Evolutionary conservation across 64 coral and sea anemone genomes (phyloP), one percentile per base, ranked within the genome.

Genomic region (Dendrophyllia cribrosa): DNA sequence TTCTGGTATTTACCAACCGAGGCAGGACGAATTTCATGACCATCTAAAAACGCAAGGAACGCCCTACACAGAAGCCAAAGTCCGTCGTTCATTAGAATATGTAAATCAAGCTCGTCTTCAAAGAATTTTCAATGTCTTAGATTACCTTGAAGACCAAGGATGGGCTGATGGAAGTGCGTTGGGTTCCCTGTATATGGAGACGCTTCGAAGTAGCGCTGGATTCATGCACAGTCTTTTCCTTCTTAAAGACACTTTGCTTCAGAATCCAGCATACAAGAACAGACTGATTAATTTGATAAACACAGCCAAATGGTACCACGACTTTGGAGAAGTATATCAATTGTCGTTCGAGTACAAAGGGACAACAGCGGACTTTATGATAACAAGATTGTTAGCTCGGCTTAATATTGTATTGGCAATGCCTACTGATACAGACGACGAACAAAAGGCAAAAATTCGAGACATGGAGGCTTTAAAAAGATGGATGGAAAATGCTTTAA

Each of bases 321-420:
- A 92, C 25, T 92, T 92, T 43, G 62, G 74, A 1, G 90, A 92
- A 65, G 81, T 93, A 14, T 89, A 89, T 55, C 92, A 94, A 61
- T 6, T 26, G 4, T 45, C 78, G 2, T 82, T 82, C 9, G 60
- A 82, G 53, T 94, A 94, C 34, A 43, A 67, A 48, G 93, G 93
- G 50, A 94, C 93, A 6, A 94, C 93, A 6, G 93, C 93, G 8
- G 93, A 95, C 75, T 56, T 78, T 17, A 95, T 95, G 87, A 74
- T 80, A 23, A 90, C 77, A 19, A 83, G 82, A 17, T 22, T 89
- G 45, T 47, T 94, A 14, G 89, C 50, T 72, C 43, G 92, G 49
- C 78, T 94, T 16, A 89, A 89, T 24, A 83, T 76, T 17, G 74
- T 94, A 0, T 66, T 94, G 17, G 61, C 83, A 58, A 74, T 75